phyloP scores from a whole-genome alignment of 2,113 vertebrate species.

The Muntiacus reevesi region DNA sequence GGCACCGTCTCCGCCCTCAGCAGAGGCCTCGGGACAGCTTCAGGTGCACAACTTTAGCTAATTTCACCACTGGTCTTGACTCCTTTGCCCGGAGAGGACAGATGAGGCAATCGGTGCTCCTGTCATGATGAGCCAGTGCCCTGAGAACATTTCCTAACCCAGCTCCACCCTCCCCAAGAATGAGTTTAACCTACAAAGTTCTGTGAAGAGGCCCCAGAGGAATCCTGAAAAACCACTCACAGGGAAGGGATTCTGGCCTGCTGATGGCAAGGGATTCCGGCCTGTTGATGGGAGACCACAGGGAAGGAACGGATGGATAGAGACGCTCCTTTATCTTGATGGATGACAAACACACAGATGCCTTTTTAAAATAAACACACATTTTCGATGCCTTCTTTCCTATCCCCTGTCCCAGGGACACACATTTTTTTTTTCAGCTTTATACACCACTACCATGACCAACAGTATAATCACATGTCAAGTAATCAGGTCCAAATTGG shows the following conservation, averaged over 20 bases:
- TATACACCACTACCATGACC: background rate
- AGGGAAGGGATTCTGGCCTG: background rate
- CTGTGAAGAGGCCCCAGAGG: background rate
- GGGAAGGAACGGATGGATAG: background rate
- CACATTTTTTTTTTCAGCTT: background rate
- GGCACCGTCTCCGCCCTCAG: conserved; percentile 72
- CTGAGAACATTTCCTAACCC: conserved; percentile 60
- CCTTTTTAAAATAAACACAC: background rate
- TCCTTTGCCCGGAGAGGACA: conserved; percentile 54
- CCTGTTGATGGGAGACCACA: background rate
- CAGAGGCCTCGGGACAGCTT: conserved; percentile 65
- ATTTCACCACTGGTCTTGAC: conserved; percentile 65
- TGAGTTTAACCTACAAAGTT: conserved; percentile 19
- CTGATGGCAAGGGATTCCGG: background rate
- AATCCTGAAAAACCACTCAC: background rate
- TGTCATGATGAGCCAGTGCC: conserved; percentile 67
- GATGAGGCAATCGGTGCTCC: conserved; percentile 66
- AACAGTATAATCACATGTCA: background rate
- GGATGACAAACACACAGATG: background rate
- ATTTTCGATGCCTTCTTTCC: background rate
- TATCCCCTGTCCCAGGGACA: background rate
- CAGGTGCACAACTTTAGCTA: conserved; percentile 44
- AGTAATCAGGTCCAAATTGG: background rate
- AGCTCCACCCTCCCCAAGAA: conserved; percentile 54
- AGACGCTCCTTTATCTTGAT: background rate